Evolutionary conservation across 2,888 invertebrate genomes (phyloP).

Genomic region (Eupithecia insigniata): DNA sequence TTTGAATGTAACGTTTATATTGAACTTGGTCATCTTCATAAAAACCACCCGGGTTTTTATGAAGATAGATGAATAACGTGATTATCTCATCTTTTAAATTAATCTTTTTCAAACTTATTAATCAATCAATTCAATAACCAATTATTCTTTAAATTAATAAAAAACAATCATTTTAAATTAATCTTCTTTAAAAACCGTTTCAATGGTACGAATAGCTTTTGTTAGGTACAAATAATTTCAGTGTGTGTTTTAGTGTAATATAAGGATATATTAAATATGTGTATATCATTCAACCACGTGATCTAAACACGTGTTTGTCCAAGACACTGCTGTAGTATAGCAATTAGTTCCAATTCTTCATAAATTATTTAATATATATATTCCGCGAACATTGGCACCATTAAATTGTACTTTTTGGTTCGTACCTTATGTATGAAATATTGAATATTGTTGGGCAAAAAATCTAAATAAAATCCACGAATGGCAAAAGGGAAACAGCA

Average conservation of each 20-base stretch:
- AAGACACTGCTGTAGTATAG: slow-evolving; percentile 13
- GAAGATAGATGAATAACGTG: neutral
- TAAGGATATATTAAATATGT: too few species aligned
- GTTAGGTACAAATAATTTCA: neutral
- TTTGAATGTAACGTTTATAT: neutral
- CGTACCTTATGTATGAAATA: neutral
- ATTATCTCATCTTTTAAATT: neutral
- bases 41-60: neutral
- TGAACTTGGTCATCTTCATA: too few species aligned
- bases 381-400: neutral
- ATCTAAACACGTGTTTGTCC: slow-evolving; percentile 23
- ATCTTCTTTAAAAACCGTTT: neutral
- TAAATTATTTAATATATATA: slow-evolving; percentile 14
- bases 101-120: neutral
- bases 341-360: slow-evolving; percentile 21
- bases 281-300: slow-evolving; percentile 22
- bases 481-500: neutral
- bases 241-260: too few species aligned
- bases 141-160: too few species aligned
- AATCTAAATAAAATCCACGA: neutral
- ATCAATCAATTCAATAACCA: too few species aligned
- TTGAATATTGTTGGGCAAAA: neutral
- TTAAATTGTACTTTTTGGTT: neutral
- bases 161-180: neutral
- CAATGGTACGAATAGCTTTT: neutral